Conservation (phyloP, 2,888 invertebrate genomes). For the Tridacna gigas region DNA sequence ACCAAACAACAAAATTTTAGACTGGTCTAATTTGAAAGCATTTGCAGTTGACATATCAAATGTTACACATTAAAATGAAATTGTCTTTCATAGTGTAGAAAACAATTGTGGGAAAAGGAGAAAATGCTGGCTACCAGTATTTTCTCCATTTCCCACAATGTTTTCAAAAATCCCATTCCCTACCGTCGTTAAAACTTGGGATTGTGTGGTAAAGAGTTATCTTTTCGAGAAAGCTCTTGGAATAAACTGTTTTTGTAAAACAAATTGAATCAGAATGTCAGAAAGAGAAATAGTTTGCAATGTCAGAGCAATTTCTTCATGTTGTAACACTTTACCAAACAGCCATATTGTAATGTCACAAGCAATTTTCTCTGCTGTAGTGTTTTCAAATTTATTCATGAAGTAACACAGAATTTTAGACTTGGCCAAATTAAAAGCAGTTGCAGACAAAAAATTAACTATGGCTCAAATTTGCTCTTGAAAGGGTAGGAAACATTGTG, state of each 20-base stretch:
- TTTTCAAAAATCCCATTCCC: no score
- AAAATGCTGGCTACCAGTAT: neutral
- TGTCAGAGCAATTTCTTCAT: no score
- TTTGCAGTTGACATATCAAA: neutral
- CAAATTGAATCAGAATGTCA: neutral
- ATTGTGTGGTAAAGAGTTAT: no score
- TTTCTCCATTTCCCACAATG: neutral
- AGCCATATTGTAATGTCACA: neutral
- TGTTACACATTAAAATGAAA: neutral
- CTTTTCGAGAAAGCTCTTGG: no score
- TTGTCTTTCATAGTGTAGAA: neutral
- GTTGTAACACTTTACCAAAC: neutral
- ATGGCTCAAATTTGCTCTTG: no score
- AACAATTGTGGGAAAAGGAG: neutral
- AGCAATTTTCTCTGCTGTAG: no score
- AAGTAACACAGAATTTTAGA: neutral
- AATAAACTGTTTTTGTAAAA: no score
- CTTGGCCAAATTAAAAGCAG: neutral
- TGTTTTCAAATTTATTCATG: neutral
- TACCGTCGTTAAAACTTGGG: no score
- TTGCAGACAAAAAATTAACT: no score
- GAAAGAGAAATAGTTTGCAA: neutral
- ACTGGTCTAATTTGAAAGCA: neutral
- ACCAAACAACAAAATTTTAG: neutral
- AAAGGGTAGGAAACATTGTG: no score